Percentiles rank a stretch among this genome's conserved stretches.
phyloP scores from a whole-genome alignment of 1,140 invertebrate species.

The Megalopta genalis region DNA sequence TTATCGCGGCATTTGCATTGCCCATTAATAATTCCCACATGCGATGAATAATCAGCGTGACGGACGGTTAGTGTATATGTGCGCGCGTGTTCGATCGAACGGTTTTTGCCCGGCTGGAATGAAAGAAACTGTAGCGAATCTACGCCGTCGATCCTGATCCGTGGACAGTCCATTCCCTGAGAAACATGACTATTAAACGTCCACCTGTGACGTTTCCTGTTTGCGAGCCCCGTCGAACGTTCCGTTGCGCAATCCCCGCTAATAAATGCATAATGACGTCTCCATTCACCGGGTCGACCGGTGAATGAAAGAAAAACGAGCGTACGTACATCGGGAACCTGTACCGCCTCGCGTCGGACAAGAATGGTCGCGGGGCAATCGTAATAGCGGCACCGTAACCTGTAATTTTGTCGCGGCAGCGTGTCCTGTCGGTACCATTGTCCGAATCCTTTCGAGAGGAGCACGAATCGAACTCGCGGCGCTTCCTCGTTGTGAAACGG shows the following conservation, averaged over 20 bases:
- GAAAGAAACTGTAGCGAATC: not conserved
- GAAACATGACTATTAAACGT: constrained; percentile 6
- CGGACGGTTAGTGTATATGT: too few relatives aligned
- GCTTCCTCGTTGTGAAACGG: too few relatives aligned
- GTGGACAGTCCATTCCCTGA: constrained; percentile 26
- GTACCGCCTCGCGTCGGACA: not conserved
- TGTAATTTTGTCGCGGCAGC: not conserved
- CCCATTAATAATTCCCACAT: too few relatives aligned
- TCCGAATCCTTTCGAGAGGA: not conserved
- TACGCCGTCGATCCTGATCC: not conserved
- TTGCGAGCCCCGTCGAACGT: not conserved
- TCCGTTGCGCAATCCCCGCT: not conserved
- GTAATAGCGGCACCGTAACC: not conserved
- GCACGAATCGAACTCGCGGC: not conserved
- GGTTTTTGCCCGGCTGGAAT: too few relatives aligned
- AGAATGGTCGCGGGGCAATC: not conserved
- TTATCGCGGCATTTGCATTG: too few relatives aligned
- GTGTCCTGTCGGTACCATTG: not conserved
- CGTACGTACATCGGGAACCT: not conserved
- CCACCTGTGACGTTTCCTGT: not conserved
- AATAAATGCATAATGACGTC: not conserved
- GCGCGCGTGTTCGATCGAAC: too few relatives aligned
- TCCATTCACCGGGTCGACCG: not conserved
- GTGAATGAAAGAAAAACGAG: not conserved
- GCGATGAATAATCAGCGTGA: too few relatives aligned